Evolutionary conservation across 2,888 invertebrate species (phyloP), one percentile per base, ranked within the genome.

Genomic region (Synergus gifuensis): DNA sequence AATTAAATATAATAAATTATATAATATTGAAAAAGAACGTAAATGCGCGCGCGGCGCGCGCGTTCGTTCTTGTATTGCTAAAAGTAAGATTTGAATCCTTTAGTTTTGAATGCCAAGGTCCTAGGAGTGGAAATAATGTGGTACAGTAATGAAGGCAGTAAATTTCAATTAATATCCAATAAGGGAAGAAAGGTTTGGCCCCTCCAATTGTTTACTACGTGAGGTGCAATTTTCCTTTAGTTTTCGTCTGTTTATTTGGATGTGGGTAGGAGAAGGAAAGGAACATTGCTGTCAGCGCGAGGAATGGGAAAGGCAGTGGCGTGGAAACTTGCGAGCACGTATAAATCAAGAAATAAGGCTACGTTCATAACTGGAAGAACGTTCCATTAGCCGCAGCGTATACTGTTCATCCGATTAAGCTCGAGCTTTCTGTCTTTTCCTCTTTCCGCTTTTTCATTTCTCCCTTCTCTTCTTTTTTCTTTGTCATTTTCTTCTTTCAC

Each of bases 391-490:
- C 60, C 60, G 14, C 60, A 60, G 60, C 60, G 60, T 22, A 28
- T 18, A 60, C 22, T 22, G 60, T 60, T 60, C 60, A 60, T 60
- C 60, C 60, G 60, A 60, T 60, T 60, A 60, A 60, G 60, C 60
- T 22, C 60, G 22, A 60, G 60, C 60, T 18, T 60, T 60, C 60
- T 60, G 60, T 60, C 22, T 28, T 60, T 60, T 22, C 4, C 60
- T 28, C 22, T 60, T 60, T 28, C 5, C 4, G 22, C 12, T 22
- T 12, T 22, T 60, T 60, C 22, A 4, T 14, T 28, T 22, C 18
- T 5, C 18, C 22, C 18, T 22, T 12, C 12, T 54, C 11, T 54
- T 54, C 54, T 36, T 5, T 36, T 36, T 36, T 36, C 8, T 54
- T 54, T 54, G 0, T 54, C n/a, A 54, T 54, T n/a, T 54, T 8